Base-by-base conservation (phyloP, 2,797 vertebrate genomes). In the Valencia hispanica region DNA sequence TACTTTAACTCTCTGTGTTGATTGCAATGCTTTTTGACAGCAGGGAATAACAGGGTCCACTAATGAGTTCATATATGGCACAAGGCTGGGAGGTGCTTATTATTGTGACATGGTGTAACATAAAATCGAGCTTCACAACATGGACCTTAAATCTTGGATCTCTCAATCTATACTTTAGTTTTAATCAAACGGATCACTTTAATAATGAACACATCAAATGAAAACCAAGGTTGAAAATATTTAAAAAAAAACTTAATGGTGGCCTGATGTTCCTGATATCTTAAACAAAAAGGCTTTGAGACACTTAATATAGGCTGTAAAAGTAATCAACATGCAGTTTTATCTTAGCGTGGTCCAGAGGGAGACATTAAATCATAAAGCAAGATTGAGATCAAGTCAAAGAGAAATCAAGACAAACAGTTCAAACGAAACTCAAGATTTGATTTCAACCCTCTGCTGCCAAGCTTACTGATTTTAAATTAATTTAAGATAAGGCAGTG, bases 21-120 rank as follows among this genome's bases (percentile, higher is more conserved):
- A 91, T 59, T 72, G 25, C 88, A 86, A 92, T 79, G 25, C 68
- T 78, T 84, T 89, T 83, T 91, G 93, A 93, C 92, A 91, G 88
- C 88, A 65, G 84, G 83, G 89, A 88, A 92, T 87, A 73, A 87
- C 53, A 22, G 80, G 10, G 50, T 79, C 81, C 77, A 79, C 80
- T 93, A 93, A 93, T 89, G 88, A 93, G 72, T 74, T 50, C 71
- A 72, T 36, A 84, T 87, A 82, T 87, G 80, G 73, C 63, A 55
- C 71, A 41, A 73, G 82, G 86, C 91, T 82, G 84, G 79, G 86
- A 86, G 84, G 79, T 47, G 81, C 72, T 86, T 75, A 85, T 91
- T 90, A 86, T 7, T 71, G 70, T 59, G 32, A 69, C 79, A 68
- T 57, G 70, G 76, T 20, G 72, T 32, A 75, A 74, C 70, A 20